These are phyloP conservation scores for Alauda arvensis DNA, from an alignment of 2,797 vertebrate genomes.

Conservation along the genomic window DNA sequence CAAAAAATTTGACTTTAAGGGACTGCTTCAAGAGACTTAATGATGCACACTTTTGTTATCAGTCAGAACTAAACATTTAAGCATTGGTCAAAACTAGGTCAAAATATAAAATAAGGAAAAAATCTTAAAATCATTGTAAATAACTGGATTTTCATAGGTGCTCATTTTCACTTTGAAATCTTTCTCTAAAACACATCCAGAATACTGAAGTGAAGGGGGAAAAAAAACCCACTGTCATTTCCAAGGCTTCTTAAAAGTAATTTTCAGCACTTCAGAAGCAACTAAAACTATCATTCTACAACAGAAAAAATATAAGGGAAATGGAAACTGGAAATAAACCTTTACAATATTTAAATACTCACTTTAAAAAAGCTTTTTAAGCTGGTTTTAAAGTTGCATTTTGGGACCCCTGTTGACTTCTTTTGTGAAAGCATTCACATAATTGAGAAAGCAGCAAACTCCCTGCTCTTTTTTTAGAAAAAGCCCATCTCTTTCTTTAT, in stretches of 20 bases:
- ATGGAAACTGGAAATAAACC: background rate
- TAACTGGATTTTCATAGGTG: background rate
- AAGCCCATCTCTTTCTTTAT: background rate
- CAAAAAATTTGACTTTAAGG: background rate
- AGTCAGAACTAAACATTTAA: background rate
- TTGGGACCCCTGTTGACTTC: conserved; percentile 22
- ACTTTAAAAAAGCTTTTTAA: conserved; percentile 7
- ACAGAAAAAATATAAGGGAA: background rate
- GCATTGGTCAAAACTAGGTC: background rate
- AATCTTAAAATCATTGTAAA: background rate
- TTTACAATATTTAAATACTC: background rate
- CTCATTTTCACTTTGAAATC: background rate
- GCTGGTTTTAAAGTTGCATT: background rate
- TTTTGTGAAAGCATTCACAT: background rate
- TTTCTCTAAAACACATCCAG: background rate
- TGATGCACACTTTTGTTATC: background rate
- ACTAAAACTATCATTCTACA: background rate
- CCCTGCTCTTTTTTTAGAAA: background rate
- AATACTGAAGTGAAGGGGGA: background rate
- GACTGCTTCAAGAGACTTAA: background rate
- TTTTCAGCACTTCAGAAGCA: background rate
- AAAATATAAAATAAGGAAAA: background rate
- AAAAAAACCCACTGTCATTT: background rate
- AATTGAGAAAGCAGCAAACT: background rate
- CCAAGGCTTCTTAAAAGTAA: background rate